A percentile compares a stretch with the other conserved stretches of the same genome.
Conservation (phyloP, 2,888 invertebrate genomes). For the Drosophila nr. perissopoda region DNA sequence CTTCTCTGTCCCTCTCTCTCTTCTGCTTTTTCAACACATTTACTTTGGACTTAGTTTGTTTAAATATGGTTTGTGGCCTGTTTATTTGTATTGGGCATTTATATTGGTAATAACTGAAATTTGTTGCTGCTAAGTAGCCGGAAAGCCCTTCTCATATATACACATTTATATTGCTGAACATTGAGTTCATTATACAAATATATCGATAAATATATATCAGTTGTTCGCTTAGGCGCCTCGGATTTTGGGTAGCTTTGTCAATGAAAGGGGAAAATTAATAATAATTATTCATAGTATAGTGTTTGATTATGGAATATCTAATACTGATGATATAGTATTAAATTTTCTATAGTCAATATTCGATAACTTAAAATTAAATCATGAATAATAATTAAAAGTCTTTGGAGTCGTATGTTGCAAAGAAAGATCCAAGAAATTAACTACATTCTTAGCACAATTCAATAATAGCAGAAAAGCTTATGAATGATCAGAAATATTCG, state of each 20-base stretch:
- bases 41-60: constrained; percentile 69
- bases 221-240: constrained; percentile 54
- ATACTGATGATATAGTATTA: neutral
- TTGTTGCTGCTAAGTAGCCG: constrained; percentile 44
- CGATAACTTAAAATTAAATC: neutral
- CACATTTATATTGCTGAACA: constrained; percentile 31
- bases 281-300: neutral
- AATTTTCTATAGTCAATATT: neutral
- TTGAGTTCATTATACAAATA: constrained; percentile 17
- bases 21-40: constrained; percentile 53
- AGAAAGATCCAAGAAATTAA: neutral
- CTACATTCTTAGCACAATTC: no score
- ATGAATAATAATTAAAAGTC: neutral
- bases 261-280: neutral
- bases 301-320: neutral
- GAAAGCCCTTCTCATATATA: constrained; percentile 47
- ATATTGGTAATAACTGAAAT: constrained; percentile 73
- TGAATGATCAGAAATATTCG: neutral
- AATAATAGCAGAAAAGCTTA: neutral
- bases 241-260: constrained; percentile 48
- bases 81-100: constrained; percentile 75
- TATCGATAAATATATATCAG: neutral
- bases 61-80: constrained; percentile 51
- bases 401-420: neutral
- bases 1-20: neutral